Percentiles rank a stretch among this genome's conserved stretches.
Evolutionary conservation across 1,140 invertebrate species (phyloP).

Genomic region (Saccostrea cuccullata): DNA sequence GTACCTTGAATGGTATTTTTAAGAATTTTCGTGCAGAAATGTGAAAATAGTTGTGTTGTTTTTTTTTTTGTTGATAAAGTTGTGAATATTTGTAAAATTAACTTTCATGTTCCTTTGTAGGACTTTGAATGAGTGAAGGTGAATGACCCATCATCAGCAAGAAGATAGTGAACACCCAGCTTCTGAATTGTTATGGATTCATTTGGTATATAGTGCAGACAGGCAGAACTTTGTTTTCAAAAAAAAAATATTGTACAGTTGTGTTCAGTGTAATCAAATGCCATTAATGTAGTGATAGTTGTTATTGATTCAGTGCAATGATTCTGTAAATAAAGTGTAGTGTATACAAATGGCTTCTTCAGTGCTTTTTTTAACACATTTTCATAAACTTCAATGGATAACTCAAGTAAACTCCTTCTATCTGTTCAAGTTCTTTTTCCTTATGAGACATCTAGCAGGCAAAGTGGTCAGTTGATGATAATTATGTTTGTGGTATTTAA

Average conservation of each 20-base stretch:
- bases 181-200: neutral
- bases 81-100: neutral
- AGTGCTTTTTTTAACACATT: no score
- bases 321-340: slow-evolving; percentile 28
- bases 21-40: neutral
- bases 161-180: neutral
- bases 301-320: slow-evolving; percentile 23
- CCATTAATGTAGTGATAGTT: neutral
- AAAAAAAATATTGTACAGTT: slow-evolving; percentile 7
- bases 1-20: neutral
- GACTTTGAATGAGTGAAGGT: slow-evolving; percentile 1
- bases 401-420: no score
- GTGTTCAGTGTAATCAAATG: slow-evolving; percentile 16
- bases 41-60: neutral
- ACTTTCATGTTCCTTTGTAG: neutral
- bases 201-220: neutral
- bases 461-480: no score
- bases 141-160: neutral
- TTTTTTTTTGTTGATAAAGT: neutral
- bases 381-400: no score
- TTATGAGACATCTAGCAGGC: no score
- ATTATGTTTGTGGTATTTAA: no score
- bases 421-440: no score
- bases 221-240: neutral
- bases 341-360: neutral